Conservation (phyloP, 2,888 invertebrate genomes). For the Entomobrya proxima region DNA sequence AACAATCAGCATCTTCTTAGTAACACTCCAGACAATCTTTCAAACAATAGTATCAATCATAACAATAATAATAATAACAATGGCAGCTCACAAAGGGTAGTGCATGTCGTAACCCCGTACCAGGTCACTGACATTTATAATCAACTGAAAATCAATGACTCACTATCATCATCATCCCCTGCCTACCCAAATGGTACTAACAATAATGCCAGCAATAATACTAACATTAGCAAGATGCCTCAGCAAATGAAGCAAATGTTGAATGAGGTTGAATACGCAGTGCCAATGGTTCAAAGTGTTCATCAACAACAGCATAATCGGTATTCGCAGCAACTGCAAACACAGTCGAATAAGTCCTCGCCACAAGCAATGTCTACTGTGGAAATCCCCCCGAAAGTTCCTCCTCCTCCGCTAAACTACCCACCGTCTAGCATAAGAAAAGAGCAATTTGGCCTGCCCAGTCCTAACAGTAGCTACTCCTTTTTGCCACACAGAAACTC, state of each 20-base stretch:
- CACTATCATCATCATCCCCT: not conserved
- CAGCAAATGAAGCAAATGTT: conserved; percentile 52
- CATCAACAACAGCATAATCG: not conserved
- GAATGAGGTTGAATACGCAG: conserved; percentile 69
- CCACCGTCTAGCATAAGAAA: conserved; percentile 65
- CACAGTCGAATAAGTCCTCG: not conserved
- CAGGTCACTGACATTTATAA: conserved; percentile 72
- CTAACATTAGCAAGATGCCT: conserved; percentile 19
- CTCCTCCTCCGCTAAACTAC: conserved; percentile 64
- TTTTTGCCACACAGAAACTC: conserved; percentile 54
- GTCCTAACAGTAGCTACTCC: conserved; percentile 57
- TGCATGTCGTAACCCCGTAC: conserved; percentile 73
- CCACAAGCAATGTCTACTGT: not conserved
- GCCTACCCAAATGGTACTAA: not conserved
- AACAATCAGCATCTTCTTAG: conserved; percentile 9
- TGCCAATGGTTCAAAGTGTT: conserved; percentile 62
- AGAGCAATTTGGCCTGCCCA: conserved; percentile 66
- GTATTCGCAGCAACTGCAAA: conserved; percentile 17
- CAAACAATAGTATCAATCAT: conserved; percentile 60
- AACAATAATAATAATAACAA: conserved; percentile 29
- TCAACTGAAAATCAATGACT: conserved; percentile 61
- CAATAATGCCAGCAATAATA: conserved; percentile 26
- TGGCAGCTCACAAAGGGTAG: conserved; percentile 63
- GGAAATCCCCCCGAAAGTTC: conserved; percentile 44
- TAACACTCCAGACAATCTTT: conserved; percentile 56